Percentiles rank a stretch among this genome's conserved stretches.
phyloP scores from a whole-genome alignment of 2,797 vertebrate species.

The Sebastes hubbsi region DNA sequence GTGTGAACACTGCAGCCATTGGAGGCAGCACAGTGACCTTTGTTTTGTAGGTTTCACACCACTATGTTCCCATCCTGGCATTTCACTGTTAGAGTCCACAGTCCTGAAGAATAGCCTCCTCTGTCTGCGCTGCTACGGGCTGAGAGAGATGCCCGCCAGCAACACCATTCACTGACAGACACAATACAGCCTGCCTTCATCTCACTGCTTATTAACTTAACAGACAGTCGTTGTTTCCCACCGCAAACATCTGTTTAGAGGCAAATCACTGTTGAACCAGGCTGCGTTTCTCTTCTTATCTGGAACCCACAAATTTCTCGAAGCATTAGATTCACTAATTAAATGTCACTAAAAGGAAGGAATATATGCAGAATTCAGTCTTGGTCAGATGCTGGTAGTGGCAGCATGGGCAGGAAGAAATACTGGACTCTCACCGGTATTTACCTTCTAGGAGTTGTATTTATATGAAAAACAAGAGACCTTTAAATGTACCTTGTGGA shows the following conservation, averaged over 20 bases:
- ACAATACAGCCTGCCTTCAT: slow-evolving; percentile 46
- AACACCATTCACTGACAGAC: slow-evolving; percentile 55
- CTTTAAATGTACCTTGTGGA: not conserved
- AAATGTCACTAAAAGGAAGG: not conserved
- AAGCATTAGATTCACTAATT: not conserved
- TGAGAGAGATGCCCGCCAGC: slow-evolving; percentile 32
- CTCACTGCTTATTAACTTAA: slow-evolving; percentile 51
- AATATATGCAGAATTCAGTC: not conserved
- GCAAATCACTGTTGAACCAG: slow-evolving; percentile 20
- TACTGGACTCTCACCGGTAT: not conserved
- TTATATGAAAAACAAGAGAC: not conserved
- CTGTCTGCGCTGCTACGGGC: slow-evolving; percentile 38
- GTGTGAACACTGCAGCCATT: slow-evolving; percentile 35
- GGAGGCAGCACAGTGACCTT: slow-evolving; percentile 19
- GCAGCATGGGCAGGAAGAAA: not conserved
- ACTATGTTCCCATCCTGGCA: slow-evolving; percentile 9
- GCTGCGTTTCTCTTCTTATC: not conserved
- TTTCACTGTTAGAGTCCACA: slow-evolving; percentile 21
- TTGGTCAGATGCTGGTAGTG: not conserved
- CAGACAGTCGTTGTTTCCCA: slow-evolving; percentile 47
- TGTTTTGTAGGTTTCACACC: slow-evolving; percentile 35
- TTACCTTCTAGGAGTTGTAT: not conserved
- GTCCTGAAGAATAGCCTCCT: slow-evolving; percentile 46
- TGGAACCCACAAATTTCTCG: not conserved
- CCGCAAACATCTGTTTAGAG: slow-evolving; percentile 44